phyloP scores from a whole-genome alignment of 2,113 vertebrate species.

The Clupea harengus region DNA sequence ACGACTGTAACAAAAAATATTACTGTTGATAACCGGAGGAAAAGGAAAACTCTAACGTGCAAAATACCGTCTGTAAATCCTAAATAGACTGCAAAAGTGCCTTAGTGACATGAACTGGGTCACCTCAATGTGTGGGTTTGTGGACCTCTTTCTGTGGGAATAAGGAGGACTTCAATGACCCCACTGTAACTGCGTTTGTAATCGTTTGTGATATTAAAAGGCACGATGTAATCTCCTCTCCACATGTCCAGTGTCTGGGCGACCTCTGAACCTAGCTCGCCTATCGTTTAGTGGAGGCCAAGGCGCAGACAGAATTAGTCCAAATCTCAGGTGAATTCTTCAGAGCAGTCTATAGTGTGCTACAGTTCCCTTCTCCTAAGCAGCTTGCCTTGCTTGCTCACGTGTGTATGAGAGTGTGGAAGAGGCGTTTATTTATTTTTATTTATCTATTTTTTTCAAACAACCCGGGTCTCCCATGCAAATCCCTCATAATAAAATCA shows the following conservation, averaged over 20 bases:
- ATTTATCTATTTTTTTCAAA: background rate
- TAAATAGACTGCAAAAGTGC: conserved; percentile 61
- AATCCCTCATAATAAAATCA: conserved; percentile 24
- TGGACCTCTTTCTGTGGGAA: background rate
- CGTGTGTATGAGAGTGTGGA: background rate
- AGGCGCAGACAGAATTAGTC: background rate
- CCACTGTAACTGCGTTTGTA: background rate
- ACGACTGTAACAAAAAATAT: conserved; percentile 36
- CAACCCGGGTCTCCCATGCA: background rate
- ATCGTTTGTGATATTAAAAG: background rate
- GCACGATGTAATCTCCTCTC: background rate
- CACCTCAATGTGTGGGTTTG: background rate
- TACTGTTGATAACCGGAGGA: background rate
- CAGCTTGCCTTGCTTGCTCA: background rate
- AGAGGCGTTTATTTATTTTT: background rate
- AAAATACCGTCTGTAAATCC: conserved; percentile 42
- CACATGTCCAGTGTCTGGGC: background rate
- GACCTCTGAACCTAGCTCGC: too few relatives aligned
- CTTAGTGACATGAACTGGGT: conserved; percentile 48
- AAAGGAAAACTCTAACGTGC: conserved; percentile 40
- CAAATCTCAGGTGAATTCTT: background rate
- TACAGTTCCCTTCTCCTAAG: conserved; percentile 13
- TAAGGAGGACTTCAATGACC: background rate
- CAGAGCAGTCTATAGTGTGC: conserved; percentile 17
- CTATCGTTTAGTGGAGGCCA: background rate